These are phyloP conservation scores for Eupleurogrammus muticus DNA, from an alignment of 2,797 vertebrate species.

Conservation along the genomic window DNA sequence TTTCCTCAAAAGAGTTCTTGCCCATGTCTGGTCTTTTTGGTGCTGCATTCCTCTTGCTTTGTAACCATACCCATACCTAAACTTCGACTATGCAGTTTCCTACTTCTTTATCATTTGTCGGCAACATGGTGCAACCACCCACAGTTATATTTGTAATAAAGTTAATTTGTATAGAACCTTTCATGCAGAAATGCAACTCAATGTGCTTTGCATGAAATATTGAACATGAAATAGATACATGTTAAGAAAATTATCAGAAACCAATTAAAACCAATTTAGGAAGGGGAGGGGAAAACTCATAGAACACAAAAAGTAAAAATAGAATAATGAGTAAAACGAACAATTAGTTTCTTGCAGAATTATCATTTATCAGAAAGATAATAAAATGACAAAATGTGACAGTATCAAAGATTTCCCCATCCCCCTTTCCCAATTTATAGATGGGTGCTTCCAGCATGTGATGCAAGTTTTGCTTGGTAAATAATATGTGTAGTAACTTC, in stretches of 20 bases:
- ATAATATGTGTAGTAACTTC: constrained; percentile 47
- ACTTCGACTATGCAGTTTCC: not conserved
- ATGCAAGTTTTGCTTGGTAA: constrained; percentile 25
- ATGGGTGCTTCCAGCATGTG: not conserved
- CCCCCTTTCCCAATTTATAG: not conserved
- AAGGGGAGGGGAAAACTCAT: too few species aligned
- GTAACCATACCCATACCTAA: constrained; percentile 8
- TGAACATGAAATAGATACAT: too few species aligned
- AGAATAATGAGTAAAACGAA: too few species aligned
- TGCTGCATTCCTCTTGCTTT: constrained; percentile 21
- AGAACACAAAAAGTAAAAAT: too few species aligned
- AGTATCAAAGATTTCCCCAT: not conserved
- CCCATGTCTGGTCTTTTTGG: constrained; percentile 42
- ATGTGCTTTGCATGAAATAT: too few species aligned
- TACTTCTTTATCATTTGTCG: not conserved
- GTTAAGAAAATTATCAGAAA: too few species aligned
- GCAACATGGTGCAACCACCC: fast-evolving
- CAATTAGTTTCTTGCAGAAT: too few species aligned
- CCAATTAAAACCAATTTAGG: too few species aligned
- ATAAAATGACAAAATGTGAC: not conserved
- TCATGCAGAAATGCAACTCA: too few species aligned
- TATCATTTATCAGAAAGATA: too few species aligned
- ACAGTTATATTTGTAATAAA: not conserved
- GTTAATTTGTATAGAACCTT: too few species aligned
- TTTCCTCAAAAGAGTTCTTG: constrained; percentile 26